phyloP scores from a whole-genome alignment of 2,113 vertebrate genomes.

The Callipepla squamata region DNA sequence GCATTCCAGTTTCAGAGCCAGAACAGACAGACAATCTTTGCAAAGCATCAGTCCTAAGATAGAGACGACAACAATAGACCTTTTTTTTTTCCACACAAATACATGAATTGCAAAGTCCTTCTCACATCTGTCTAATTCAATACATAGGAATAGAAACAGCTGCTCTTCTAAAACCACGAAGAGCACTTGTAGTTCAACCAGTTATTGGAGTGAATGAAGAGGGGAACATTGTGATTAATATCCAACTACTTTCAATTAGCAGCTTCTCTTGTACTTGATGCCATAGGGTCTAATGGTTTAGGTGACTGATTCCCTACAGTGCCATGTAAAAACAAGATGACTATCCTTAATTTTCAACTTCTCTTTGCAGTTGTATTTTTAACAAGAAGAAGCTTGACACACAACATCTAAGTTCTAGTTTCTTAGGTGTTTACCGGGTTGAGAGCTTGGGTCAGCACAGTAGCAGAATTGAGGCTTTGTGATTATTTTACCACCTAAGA shows the following conservation, averaged over 20 bases:
- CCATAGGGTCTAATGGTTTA: neutral
- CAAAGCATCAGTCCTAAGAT: neutral
- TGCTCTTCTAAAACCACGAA: slow-evolving; percentile 13
- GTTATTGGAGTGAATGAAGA: slow-evolving; percentile 18
- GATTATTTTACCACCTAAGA: neutral
- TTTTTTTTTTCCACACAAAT: neutral
- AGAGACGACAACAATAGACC: neutral
- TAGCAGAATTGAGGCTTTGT: neutral
- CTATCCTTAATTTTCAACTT: slow-evolving; percentile 27
- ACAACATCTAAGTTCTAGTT: neutral
- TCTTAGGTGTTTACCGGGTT: neutral
- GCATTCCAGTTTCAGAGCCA: neutral
- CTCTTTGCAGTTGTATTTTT: neutral
- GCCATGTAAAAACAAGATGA: slow-evolving; percentile 22
- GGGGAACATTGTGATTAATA: slow-evolving; percentile 53
- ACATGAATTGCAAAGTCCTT: neutral
- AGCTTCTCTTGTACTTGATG: neutral
- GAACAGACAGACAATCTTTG: neutral
- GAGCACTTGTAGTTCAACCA: neutral
- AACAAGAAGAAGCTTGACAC: neutral
- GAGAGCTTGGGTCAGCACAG: neutral
- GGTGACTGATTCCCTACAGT: slow-evolving; percentile 23
- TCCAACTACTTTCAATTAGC: slow-evolving; percentile 48
- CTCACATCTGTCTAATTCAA: neutral
- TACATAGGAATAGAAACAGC: neutral